A percentile compares a stretch with the other conserved stretches of the same genome.
Conservation (phyloP, 2,888 invertebrate genomes). For the Lepidocyrtinus sp. region DNA sequence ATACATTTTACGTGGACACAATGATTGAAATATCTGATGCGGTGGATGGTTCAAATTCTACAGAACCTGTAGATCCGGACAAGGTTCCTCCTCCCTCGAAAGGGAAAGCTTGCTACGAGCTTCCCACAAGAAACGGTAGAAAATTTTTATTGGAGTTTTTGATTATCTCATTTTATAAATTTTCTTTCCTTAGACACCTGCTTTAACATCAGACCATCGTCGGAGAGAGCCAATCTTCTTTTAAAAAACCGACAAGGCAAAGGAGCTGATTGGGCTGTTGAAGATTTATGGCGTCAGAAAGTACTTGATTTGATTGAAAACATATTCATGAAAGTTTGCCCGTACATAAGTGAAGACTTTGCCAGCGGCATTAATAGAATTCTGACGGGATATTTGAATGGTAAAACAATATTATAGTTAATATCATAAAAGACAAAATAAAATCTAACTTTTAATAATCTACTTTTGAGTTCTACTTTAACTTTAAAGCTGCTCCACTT, state of each 20-base stretch:
- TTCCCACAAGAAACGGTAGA: slow-evolving; percentile 27
- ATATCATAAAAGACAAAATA: too few relatives aligned
- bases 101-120: slow-evolving; percentile 32
- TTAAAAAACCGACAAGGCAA: slow-evolving; percentile 27
- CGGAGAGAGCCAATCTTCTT: slow-evolving; percentile 27
- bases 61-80: neutral
- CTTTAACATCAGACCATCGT: slow-evolving; percentile 31
- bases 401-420: too few relatives aligned
- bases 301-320: slow-evolving; percentile 38
- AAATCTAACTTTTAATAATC: too few relatives aligned
- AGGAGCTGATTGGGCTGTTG: slow-evolving; percentile 4
- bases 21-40: slow-evolving; percentile 33
- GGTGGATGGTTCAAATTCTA: neutral
- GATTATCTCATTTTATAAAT: neutral
- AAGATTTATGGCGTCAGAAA: slow-evolving; percentile 36
- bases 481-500: slow-evolving; percentile 12
- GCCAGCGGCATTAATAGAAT: slow-evolving; percentile 31
- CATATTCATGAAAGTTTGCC: slow-evolving; percentile 36
- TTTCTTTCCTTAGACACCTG: slow-evolving; percentile 30
- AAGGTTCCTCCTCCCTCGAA: neutral
- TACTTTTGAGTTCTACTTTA: too few relatives aligned
- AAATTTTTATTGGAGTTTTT: too few relatives aligned
- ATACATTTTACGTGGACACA: slow-evolving; percentile 25
- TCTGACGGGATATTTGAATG: slow-evolving; percentile 49
- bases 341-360: slow-evolving; percentile 35